Conservation (phyloP, 2,888 invertebrate species). For the Cecidostiba fungosa region DNA sequence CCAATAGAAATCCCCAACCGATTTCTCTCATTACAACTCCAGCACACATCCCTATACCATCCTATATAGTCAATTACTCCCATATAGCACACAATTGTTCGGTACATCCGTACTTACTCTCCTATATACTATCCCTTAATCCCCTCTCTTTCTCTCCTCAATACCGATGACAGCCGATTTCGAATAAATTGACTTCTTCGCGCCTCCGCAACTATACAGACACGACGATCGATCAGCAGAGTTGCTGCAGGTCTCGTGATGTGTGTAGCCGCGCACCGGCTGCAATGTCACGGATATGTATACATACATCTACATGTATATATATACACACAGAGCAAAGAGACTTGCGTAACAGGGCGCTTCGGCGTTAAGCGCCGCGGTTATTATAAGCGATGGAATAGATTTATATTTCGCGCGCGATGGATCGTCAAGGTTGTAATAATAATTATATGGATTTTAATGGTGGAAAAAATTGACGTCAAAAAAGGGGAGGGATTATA, state of each 20-base stretch:
- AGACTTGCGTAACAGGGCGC: slow-evolving; percentile 2
- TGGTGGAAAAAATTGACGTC: no score
- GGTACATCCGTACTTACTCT: neutral
- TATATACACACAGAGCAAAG: neutral
- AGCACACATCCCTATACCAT: no score
- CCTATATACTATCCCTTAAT: neutral
- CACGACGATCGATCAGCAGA: neutral
- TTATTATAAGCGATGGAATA: neutral
- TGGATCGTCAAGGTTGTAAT: neutral
- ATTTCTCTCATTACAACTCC: no score
- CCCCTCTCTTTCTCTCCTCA: neutral
- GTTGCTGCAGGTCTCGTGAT: neutral
- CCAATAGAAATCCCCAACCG: no score
- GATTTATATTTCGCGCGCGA: neutral
- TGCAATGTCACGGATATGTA: neutral
- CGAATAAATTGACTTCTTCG: neutral
- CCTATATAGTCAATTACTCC: no score
- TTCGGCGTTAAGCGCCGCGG: neutral
- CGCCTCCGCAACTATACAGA: neutral
- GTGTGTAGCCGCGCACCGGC: neutral
- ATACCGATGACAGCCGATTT: neutral
- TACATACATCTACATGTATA: neutral
- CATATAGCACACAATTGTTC: neutral
- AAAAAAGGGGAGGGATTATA: no score
- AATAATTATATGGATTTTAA: no score